A percentile compares a stretch with the other conserved stretches of the same genome.
Evolutionary conservation across 2,113 vertebrate species (phyloP).

Genomic region (Prionailurus bengalensis): DNA sequence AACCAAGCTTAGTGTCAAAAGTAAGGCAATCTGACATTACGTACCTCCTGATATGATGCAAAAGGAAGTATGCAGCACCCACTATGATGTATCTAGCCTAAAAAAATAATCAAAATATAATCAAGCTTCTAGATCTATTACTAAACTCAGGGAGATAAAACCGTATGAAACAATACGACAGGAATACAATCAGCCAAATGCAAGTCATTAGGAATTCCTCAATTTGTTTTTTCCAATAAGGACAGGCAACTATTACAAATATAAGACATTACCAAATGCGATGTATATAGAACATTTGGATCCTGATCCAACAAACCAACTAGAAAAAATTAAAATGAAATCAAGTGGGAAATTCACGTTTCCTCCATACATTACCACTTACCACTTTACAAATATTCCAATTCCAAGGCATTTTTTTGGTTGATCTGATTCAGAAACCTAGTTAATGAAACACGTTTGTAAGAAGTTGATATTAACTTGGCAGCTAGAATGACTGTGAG

Average conservation of each 20-base stretch:
- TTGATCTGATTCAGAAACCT: neutral
- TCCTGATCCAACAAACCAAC: neutral
- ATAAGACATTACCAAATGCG: neutral
- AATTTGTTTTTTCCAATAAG: neutral
- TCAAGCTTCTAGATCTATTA: neutral
- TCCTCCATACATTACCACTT: neutral
- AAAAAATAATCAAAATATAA: neutral
- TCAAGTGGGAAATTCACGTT: neutral
- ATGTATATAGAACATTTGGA: neutral
- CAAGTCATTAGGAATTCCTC: neutral
- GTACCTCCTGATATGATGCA: neutral
- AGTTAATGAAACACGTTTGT: neutral
- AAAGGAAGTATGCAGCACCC: neutral
- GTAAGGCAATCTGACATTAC: neutral
- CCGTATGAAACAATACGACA: neutral
- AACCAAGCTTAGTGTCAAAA: neutral
- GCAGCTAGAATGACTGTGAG: neutral
- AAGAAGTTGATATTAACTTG: neutral
- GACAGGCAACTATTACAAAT: neutral
- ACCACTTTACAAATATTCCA: neutral
- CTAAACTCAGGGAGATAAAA: neutral
- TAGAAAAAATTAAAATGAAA: neutral
- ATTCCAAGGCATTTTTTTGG: neutral
- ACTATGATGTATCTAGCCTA: neutral
- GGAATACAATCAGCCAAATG: neutral